Conservation (phyloP, 1,140 invertebrate genomes). For the Bombus superbus region DNA sequence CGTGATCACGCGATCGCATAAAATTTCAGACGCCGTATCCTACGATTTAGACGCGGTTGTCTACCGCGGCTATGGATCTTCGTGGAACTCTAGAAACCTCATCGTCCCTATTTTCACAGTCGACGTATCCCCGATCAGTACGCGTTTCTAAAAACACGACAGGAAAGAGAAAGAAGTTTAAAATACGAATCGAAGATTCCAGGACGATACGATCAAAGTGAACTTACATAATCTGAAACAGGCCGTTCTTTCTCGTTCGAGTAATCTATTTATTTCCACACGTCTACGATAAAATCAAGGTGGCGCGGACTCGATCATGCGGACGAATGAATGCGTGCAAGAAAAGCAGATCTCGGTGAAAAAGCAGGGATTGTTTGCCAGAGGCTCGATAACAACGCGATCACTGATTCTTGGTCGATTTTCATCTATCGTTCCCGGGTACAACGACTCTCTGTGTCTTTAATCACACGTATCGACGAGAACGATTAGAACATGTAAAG, state of each 20-base stretch:
- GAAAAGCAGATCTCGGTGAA: conserved; percentile 43
- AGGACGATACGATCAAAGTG: neutral
- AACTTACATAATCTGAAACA: neutral
- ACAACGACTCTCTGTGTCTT: conserved; percentile 20
- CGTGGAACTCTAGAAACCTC: conserved; percentile 9
- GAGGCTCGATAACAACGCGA: neutral
- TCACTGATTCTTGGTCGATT: conserved; percentile 12
- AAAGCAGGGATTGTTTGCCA: conserved; percentile 34
- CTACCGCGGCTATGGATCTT: conserved; percentile 20
- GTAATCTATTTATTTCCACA: neutral
- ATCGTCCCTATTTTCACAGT: neutral
- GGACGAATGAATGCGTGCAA: conserved; percentile 40
- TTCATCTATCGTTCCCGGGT: conserved; percentile 4
- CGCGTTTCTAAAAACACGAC: neutral
- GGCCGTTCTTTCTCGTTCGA: neutral
- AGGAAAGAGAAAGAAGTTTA: neutral
- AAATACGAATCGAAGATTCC: neutral
- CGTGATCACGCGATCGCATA: conserved; percentile 64
- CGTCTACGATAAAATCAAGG: neutral
- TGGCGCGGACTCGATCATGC: conserved; percentile 9
- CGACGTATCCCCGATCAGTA: neutral
- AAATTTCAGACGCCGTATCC: conserved; percentile 53
- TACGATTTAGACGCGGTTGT: conserved; percentile 43
- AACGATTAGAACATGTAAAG: conserved; percentile 30
- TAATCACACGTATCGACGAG: conserved; percentile 52